These are phyloP conservation scores for Plusia festucae DNA, from an alignment of 2,888 invertebrate genomes.

Conservation along the genomic window DNA sequence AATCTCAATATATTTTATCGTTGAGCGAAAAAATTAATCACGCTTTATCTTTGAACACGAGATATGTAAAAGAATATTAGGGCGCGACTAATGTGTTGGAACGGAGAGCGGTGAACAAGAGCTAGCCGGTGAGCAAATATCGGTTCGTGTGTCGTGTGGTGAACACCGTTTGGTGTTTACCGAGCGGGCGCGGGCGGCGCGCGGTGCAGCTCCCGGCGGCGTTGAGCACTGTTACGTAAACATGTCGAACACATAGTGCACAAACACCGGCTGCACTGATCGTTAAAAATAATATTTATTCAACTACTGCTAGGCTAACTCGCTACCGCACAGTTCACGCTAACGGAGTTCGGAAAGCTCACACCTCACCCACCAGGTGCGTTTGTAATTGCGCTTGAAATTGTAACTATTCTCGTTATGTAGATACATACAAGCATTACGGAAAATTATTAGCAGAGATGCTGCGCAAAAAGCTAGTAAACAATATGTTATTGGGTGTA, in stretches of 20 bases:
- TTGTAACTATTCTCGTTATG: slow-evolving; percentile 59
- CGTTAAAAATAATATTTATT: slow-evolving; percentile 88
- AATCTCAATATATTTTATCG: slow-evolving; percentile 39
- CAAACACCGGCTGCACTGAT: slow-evolving; percentile 85
- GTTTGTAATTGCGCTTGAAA: slow-evolving; percentile 49
- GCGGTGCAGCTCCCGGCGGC: slow-evolving; percentile 65
- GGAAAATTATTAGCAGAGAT: slow-evolving; percentile 71
- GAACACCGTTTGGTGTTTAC: slow-evolving; percentile 69
- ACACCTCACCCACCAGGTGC: slow-evolving; percentile 47
- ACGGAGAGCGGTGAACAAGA: slow-evolving; percentile 60
- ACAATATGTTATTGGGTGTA: slow-evolving; percentile 67
- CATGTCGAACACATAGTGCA: slow-evolving; percentile 76
- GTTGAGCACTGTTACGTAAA: slow-evolving; percentile 85
- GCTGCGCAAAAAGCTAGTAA: slow-evolving; percentile 75
- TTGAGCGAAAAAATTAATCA: slow-evolving; percentile 48
- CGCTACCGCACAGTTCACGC: slow-evolving; percentile 45
- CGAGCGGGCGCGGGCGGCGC: slow-evolving; percentile 46
- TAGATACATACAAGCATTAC: slow-evolving; percentile 63
- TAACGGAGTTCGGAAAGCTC: slow-evolving; percentile 51
- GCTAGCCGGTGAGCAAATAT: slow-evolving; percentile 73
- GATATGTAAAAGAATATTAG: slow-evolving; percentile 35
- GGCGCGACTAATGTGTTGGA: slow-evolving; percentile 46
- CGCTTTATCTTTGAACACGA: slow-evolving; percentile 36
- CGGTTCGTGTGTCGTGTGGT: slow-evolving; percentile 71
- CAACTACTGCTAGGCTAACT: slow-evolving; percentile 71